phyloP scores from a whole-genome alignment of 1,140 invertebrate species.

The Drosophila hydei region DNA sequence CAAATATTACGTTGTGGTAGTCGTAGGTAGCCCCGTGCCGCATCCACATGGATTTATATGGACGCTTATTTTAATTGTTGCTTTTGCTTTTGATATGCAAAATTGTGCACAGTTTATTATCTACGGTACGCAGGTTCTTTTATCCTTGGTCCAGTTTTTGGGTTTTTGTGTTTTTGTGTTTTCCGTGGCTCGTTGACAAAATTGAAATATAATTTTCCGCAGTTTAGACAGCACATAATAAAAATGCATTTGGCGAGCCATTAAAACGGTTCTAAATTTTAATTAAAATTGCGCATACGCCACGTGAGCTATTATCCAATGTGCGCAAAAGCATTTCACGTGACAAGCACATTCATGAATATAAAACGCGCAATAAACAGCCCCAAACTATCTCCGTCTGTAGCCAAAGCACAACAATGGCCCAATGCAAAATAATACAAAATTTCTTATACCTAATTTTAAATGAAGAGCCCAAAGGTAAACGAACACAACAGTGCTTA shows the following conservation, averaged over 20 bases:
- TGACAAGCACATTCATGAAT: conserved; percentile 20
- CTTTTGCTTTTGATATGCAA: conserved; percentile 77
- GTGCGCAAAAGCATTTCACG: conserved; percentile 17
- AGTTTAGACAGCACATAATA: conserved; percentile 27
- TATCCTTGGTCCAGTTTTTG: conserved; percentile 20
- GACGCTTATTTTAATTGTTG: conserved; percentile 72
- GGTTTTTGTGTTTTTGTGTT: conserved; percentile 22
- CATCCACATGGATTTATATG: conserved; percentile 50
- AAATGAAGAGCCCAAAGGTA: not conserved
- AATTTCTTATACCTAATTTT: not conserved
- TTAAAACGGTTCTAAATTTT: conserved; percentile 38
- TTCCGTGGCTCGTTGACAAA: conserved; percentile 47
- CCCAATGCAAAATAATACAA: not conserved
- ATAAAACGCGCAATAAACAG: conserved; percentile 4
- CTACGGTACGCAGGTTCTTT: conserved; percentile 53
- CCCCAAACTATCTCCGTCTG: not conserved
- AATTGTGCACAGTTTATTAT: conserved; percentile 78
- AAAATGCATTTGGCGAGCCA: conserved; percentile 48
- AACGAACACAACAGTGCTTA: no score
- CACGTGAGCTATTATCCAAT: conserved; percentile 33
- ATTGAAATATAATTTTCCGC: conserved; percentile 55
- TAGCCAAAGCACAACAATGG: not conserved
- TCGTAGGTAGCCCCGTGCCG: conserved; percentile 4
- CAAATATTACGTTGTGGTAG: conserved; percentile 63
- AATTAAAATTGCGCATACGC: conserved; percentile 64